phyloP scores from a whole-genome alignment of 2,113 vertebrate species.

The Pristiophorus japonicus region DNA sequence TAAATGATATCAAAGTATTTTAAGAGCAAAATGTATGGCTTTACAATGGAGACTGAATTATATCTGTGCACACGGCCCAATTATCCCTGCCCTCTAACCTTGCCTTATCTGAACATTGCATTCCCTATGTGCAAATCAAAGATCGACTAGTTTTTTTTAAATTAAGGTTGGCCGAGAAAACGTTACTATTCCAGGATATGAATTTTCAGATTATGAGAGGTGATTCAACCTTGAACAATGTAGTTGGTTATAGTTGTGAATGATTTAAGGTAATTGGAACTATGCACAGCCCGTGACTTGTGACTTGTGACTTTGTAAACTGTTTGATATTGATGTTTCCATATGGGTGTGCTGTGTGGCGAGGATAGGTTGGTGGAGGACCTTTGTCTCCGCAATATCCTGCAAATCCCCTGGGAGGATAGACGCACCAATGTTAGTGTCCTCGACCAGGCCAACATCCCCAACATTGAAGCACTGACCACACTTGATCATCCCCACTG shows the following conservation, averaged over 20 bases:
- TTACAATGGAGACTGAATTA: neutral
- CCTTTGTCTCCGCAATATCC: no score
- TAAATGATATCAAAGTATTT: neutral
- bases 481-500: no score
- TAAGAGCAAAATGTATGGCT: neutral
- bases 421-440: no score
- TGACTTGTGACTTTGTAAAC: neutral
- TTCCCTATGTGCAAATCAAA: neutral
- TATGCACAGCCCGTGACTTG: neutral
- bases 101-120: neutral
- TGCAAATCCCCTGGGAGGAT: no score
- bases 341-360: neutral
- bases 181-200: neutral
- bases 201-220: neutral
- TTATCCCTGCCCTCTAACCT: neutral
- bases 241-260: neutral
- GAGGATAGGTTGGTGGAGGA: no score
- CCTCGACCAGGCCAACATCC: no score
- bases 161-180: neutral
- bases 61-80: neutral
- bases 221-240: neutral
- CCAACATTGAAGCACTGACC: no score
- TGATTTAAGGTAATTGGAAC: constrained; percentile 1
- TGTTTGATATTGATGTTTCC: neutral
- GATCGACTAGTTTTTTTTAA: neutral